Percentiles rank a stretch among this genome's conserved stretches.
phyloP scores from a whole-genome alignment of 2,888 invertebrate genomes.

The Hetaerina titia region DNA sequence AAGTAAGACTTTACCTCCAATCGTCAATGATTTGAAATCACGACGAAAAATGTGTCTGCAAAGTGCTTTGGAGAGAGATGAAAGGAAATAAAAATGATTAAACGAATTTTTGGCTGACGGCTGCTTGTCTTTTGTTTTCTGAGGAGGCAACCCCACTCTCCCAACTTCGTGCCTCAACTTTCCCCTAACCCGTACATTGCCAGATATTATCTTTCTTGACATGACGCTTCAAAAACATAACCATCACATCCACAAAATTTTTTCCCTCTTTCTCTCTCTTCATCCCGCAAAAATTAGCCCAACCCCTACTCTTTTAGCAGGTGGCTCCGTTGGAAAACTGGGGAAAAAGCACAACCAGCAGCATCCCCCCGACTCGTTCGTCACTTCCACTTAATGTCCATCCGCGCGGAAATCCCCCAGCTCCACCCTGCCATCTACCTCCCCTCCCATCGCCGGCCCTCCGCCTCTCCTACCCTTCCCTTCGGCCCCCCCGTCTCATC shows the following conservation, averaged over 20 bases:
- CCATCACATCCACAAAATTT: conserved; percentile 7
- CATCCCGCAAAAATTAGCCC: background rate
- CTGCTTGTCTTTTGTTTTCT: background rate
- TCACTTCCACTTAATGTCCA: conserved; percentile 28
- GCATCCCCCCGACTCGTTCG: conserved; percentile 1
- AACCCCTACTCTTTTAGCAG: background rate
- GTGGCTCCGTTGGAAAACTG: background rate
- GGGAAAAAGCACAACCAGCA: background rate
- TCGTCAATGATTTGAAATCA: background rate
- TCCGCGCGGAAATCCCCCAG: conserved; percentile 21
- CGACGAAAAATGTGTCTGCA: background rate
- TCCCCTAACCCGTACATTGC: background rate
- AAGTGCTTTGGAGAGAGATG: background rate
- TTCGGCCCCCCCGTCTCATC: background rate
- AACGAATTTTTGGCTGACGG: background rate
- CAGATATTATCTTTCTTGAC: conserved; percentile 7
- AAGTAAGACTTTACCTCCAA: background rate
- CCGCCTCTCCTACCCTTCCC: background rate
- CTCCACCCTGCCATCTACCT: background rate
- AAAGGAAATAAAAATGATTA: background rate
- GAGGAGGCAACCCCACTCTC: background rate
- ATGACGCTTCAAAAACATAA: background rate
- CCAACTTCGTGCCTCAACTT: background rate
- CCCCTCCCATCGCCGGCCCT: background rate
- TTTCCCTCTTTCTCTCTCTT: background rate